Conservation (phyloP, 2,797 vertebrate genomes). For the Mareca penelope region DNA sequence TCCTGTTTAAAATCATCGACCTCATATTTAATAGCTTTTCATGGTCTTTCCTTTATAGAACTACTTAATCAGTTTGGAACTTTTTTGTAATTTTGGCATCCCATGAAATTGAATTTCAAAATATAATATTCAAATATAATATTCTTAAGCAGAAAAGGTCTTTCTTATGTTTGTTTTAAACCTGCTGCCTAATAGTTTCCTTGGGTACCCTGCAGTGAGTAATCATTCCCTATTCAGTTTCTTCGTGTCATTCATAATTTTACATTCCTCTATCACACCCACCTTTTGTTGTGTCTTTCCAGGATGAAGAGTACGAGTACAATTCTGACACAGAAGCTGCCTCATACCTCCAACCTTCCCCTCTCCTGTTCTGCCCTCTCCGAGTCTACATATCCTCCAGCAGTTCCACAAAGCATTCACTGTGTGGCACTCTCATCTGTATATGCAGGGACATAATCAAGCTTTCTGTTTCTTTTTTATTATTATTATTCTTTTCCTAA, state of each 20-base stretch:
- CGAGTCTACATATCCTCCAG: background rate
- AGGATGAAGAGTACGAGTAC: background rate
- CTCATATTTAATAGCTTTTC: conserved; percentile 14
- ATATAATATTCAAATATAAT: background rate
- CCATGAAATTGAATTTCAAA: background rate
- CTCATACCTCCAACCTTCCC: background rate
- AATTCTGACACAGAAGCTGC: background rate
- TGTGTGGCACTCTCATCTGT: background rate
- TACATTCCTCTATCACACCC: conserved; percentile 27
- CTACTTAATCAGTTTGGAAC: background rate
- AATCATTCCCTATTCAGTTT: conserved; percentile 70
- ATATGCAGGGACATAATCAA: background rate
- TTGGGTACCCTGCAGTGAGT: conserved; percentile 51
- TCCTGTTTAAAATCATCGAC: conserved; percentile 17
- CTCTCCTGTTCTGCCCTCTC: background rate
- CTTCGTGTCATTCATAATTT: conserved; percentile 55
- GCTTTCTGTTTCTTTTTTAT: background rate
- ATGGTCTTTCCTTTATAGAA: background rate
- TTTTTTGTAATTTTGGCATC: conserved; percentile 4
- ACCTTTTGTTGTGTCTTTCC: conserved; percentile 43
- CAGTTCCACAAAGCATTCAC: background rate
- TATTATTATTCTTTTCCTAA: background rate
- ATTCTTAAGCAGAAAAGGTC: conserved; percentile 1
- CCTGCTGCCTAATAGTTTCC: conserved; percentile 57
- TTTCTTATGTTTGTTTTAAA: conserved; percentile 71